phyloP scores from a whole-genome alignment of 2,113 vertebrate genomes.

The Cinclus mexicanus region DNA sequence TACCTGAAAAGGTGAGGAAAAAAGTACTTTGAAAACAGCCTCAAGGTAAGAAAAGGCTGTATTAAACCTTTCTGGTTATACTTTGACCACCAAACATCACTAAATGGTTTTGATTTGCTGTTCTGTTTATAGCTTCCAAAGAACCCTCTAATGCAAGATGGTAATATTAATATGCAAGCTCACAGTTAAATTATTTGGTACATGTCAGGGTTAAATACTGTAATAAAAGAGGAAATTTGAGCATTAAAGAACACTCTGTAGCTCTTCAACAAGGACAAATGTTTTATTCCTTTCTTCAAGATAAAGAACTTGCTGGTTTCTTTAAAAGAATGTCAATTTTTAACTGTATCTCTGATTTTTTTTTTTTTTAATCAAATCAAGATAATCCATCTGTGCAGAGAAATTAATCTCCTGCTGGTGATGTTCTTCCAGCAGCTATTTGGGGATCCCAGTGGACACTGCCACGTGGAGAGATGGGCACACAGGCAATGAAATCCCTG shows the following conservation, averaged over 20 bases:
- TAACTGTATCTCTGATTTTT: not conserved
- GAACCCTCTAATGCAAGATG: not conserved
- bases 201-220: not conserved
- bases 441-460: not conserved
- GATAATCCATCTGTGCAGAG: not conserved
- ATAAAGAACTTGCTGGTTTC: not conserved
- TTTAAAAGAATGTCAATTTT: not conserved
- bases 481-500: not conserved
- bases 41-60: not conserved
- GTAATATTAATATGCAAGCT: not conserved
- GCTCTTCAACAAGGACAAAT: not conserved
- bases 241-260: not conserved
- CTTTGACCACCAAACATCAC: not conserved
- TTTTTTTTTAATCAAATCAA: not conserved
- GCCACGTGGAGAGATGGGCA: fast-evolving
- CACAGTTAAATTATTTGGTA: not conserved
- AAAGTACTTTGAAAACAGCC: not conserved
- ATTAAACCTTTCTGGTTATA: not conserved
- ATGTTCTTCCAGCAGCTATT: not conserved
- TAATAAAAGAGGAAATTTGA: not conserved
- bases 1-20: not conserved
- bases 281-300: not conserved
- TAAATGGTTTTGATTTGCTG: not conserved
- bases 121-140: not conserved
- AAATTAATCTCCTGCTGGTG: not conserved